Conservation (phyloP, 2,113 vertebrate species). For the Mungos mungo region DNA sequence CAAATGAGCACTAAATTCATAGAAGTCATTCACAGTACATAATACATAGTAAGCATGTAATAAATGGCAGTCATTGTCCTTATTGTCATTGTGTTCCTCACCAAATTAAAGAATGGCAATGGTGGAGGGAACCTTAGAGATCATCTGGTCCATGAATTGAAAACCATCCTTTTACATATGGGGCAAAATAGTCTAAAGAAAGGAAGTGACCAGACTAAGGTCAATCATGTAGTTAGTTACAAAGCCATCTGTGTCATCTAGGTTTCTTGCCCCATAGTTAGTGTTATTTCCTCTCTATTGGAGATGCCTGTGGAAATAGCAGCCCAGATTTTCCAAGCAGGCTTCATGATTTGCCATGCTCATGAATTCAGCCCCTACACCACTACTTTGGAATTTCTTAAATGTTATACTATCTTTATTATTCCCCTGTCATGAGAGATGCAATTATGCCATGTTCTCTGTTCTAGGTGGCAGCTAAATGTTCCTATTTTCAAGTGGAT, state of each 20-base stretch:
- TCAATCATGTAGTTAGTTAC: constrained; percentile 16
- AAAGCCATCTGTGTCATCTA: neutral
- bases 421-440: neutral
- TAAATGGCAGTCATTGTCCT: neutral
- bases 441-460: neutral
- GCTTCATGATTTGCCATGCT: neutral
- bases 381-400: neutral
- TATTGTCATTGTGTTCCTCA: neutral
- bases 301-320: neutral
- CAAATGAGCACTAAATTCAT: neutral
- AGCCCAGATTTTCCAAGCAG: neutral
- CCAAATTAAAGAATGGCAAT: neutral
- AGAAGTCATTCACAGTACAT: neutral
- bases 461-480: neutral
- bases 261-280: neutral
- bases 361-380: neutral
- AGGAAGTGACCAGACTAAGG: neutral
- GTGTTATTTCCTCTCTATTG: neutral
- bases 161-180: neutral
- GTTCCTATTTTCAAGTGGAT: neutral
- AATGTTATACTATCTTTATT: constrained; percentile 16
- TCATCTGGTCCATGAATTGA: neutral
- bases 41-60: neutral
- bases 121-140: neutral
- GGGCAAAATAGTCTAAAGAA: neutral